Base-by-base conservation (phyloP, 1,140 invertebrate genomes). In the Procambarus clarkii region DNA sequence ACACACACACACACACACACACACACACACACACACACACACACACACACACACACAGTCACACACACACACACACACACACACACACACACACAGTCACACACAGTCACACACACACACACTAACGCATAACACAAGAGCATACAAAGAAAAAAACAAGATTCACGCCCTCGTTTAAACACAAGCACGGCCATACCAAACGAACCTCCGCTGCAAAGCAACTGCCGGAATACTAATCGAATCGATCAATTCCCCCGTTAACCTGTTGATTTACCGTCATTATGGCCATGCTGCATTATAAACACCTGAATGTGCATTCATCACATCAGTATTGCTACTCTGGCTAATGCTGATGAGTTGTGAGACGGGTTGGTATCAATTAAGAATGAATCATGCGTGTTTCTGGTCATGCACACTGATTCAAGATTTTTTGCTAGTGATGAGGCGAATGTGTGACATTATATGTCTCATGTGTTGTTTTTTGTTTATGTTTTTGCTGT, bases 21-120 rank as follows among this genome's bases (percentile, higher is more conserved):
- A 54, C 50, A 54, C 2, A 54, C 50, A 54, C 2, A 54, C 50
- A 54, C 2, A 54, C 50, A 54, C 2, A 54, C 50, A 54, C 50
- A 54, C 50, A 2, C 50, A 54, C 50, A 54, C 50, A 54, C 50
- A 54, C 50, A 54, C 50, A 54, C 50, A 54, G 4, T 5, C 50
- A 54, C 50, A 54, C 50, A 54, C 50, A 54, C 50, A 54, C 50
- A 54, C 50, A 54, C 50, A 54, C 50, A 54, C 50, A 54, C 50
- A 54, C 50, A 54, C 50, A 54, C 50, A 54, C 50, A 54, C 69
- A 74, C 69, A 74, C 69, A 74, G n/a, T 34, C 69, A 74, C 69
- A 74, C 69, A 74, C 69, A 74, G n/a, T 34, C 69, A 74, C 69
- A 71, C 69, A 71, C 21, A 71, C 69, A 71, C 24, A 71, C 24